phyloP scores from a whole-genome alignment of 2,797 vertebrate species.

The Halcyon chelicuti region DNA sequence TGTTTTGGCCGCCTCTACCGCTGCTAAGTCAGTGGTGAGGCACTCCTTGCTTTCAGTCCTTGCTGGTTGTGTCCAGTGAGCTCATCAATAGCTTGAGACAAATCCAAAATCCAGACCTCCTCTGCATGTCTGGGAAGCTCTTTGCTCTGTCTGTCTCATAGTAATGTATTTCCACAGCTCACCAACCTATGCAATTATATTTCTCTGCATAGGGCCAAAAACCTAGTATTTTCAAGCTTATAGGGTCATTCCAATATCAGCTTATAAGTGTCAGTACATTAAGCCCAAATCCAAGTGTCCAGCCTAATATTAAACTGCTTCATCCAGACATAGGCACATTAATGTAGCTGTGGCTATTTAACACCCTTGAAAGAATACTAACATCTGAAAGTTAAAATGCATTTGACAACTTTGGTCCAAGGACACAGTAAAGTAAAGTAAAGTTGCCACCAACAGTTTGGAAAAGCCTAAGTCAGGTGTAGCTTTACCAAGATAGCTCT shows the following conservation, averaged over 20 bases:
- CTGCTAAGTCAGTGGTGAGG: not conserved
- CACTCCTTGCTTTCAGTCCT: not conserved
- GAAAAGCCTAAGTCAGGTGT: not conserved
- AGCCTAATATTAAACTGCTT: not conserved
- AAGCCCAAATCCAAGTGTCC: not conserved
- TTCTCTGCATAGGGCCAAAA: not conserved
- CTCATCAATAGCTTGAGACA: constrained; percentile 30
- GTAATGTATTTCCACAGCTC: not conserved
- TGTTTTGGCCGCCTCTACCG: not conserved
- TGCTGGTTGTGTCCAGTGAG: not conserved
- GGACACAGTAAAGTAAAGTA: not conserved
- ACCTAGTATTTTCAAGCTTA: not conserved
- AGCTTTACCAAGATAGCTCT: not conserved
- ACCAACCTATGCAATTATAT: not conserved
- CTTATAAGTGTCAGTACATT: not conserved
- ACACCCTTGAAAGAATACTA: not conserved
- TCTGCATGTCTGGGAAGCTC: not conserved
- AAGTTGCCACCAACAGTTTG: not conserved
- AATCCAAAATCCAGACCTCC: constrained; percentile 29
- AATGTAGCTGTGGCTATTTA: not conserved
- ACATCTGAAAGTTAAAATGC: not conserved
- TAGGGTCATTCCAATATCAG: not conserved
- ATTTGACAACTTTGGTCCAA: not conserved
- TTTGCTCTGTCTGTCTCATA: not conserved
- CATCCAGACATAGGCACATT: not conserved